These are phyloP conservation scores for Oenanthe oenanthe DNA, from an alignment of 2,113 vertebrate genomes.

Conservation along the genomic window DNA sequence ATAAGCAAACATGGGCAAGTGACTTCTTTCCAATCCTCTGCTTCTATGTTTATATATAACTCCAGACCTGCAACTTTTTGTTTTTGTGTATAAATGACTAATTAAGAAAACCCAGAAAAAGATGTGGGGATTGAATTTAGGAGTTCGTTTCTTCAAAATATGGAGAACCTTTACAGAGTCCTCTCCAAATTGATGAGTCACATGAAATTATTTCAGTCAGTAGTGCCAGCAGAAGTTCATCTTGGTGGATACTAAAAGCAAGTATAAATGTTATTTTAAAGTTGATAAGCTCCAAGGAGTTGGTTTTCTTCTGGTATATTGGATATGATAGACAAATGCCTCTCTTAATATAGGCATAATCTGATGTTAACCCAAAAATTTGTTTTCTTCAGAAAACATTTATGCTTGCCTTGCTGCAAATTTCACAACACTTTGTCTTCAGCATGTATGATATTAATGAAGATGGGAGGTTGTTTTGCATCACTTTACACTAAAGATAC, in stretches of 20 bases:
- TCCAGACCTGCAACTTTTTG: slow-evolving; percentile 37
- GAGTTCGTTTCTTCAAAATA: slow-evolving; percentile 65
- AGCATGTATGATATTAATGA: not conserved
- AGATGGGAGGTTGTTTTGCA: not conserved
- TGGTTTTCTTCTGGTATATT: not conserved
- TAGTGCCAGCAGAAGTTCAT: slow-evolving; percentile 14
- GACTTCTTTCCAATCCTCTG: not conserved
- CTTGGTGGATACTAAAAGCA: not conserved
- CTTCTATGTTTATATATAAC: slow-evolving; percentile 26
- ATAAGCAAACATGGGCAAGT: not conserved
- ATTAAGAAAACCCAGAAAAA: slow-evolving; percentile 66
- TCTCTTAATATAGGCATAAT: not conserved
- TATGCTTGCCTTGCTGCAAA: not conserved
- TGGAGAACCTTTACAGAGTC: slow-evolving; percentile 15
- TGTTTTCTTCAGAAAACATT: not conserved
- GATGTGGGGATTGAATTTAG: slow-evolving; percentile 49
- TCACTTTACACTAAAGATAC: not conserved
- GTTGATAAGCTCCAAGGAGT: not conserved
- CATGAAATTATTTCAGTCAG: slow-evolving; percentile 42
- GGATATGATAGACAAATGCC: not conserved
- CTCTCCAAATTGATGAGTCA: slow-evolving; percentile 59
- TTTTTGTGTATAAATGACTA: slow-evolving; percentile 56
- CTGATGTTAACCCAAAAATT: not conserved
- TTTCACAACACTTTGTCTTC: not conserved
- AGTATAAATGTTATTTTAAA: slow-evolving; percentile 15